Base-by-base conservation (phyloP, 2,113 vertebrate genomes). In the Sminthopsis crassicaudata region DNA sequence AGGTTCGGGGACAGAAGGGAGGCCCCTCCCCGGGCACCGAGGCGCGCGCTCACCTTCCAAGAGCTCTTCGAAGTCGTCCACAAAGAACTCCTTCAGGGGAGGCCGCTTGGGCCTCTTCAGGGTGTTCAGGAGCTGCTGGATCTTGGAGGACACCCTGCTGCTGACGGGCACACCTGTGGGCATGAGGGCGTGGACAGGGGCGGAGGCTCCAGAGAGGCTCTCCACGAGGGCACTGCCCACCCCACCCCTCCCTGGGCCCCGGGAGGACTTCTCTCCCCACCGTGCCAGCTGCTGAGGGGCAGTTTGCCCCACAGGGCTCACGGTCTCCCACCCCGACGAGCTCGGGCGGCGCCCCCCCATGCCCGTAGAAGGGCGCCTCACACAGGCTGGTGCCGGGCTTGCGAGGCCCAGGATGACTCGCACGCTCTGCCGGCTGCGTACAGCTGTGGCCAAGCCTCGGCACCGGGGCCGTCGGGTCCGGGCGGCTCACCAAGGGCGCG, bases 81-180 rank as follows among this genome's bases (percentile, higher is more conserved):
- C 98, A 91, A 99, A 99, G 98, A 99, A 99, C 94, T 99, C 99
- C 96, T 99, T 99, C 97, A 99, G 97, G 0, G 99, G 99, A 1
- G 99, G 99, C 24, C 99, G 99, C 97, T 99, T 99, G 7, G 99
- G 99, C 97, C 99, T 99, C 98, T 99, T 99, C 98, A 99, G 98
- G 26, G 99, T 99, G 97, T 99, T 99, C 25, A 99, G 99, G 94
- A 99, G 99, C 98, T 99, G 99, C 98, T 99, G 99, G 98, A 99
- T 99, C 98, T 99, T 99, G 95, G 99, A 99, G 93, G 99, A 99
- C 95, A 99, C 99, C 94, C 99, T 99, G 98, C 99, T 99, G 98
- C 98, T 99, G 97, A 99, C 99, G 10, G 99, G 99, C 93, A 99
- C 99, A 96, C 99, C 99, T 99, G 98, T 6, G 93, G 94, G 36